Evolutionary conservation across 2,797 vertebrate species (phyloP), one percentile per base, ranked within the genome.

Genomic region (Oreochromis mossambicus): DNA sequence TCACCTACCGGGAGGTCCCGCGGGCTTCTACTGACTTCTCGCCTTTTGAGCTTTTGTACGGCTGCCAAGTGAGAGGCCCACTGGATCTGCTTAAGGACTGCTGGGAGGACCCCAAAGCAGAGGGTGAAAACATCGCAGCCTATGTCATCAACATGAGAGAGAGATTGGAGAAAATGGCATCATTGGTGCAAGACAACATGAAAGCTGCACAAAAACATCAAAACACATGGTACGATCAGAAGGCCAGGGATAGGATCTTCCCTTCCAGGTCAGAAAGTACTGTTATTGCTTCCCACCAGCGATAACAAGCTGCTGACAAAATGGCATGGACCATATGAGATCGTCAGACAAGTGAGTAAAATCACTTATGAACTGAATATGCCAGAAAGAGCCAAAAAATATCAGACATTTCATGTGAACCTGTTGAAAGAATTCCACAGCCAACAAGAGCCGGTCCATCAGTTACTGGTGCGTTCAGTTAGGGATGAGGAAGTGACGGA

Each of bases 91-190:
- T 17, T 48, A 48, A 48, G 7, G 46, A 48, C 46, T 48, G 46
- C 46, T 48, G 7, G 15, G 46, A 48, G 46, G 46, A 48, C 0
- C 0, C 46, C 7, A 48, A 48, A 48, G 15, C 15, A 17, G 15
- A 48, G 46, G 15, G 15, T 0, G 15, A 48, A 48, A 48, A 48
- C 46, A 48, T 48, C 7, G 15, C 15, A 48, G 46, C 2, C 15
- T 48, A 48, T 1, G 7, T 48, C 0, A 48, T 48, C 0, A 48
- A 0, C 46, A 19, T 48, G 46, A 48, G 46, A 8, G 46, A 19
- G 15, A 0, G 46, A 0, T 50, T 50, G 46, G 46, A 8, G 48
- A 50, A 50, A 50, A 50, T 50, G 7, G 48, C 46, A 19, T 50
- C 46, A 50, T 8, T 50, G 15, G 0, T 50, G 46, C 46, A 50